Conservation (phyloP, 2,888 invertebrate species). For the Scaptomyza caliginosa region DNA sequence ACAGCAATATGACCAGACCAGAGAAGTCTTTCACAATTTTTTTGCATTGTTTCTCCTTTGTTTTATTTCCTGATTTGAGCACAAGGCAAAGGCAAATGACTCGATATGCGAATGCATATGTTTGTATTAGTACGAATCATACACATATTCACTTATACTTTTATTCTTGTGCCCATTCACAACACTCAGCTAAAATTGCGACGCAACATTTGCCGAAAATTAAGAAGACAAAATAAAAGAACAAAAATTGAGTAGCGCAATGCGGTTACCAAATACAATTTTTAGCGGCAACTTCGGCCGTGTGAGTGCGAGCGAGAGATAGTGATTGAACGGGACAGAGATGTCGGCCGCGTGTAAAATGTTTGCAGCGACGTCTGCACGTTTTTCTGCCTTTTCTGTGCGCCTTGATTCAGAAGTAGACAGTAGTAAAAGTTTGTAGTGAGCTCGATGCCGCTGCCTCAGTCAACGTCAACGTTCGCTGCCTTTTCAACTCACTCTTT, state of each 20-base stretch:
- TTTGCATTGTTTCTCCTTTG: constrained; percentile 36
- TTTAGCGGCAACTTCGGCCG: constrained; percentile 13
- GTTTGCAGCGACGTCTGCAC: constrained; percentile 58
- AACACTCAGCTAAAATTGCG: constrained; percentile 46
- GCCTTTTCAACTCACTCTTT: constrained; percentile 63
- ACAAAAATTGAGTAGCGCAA: constrained; percentile 23
- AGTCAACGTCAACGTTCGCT: constrained; percentile 34
- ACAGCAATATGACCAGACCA: constrained; percentile 45
- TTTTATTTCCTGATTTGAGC: constrained; percentile 46
- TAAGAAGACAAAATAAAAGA: constrained; percentile 26
- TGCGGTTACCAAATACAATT: constrained; percentile 29
- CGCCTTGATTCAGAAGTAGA: constrained; percentile 59
- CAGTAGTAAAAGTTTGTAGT: constrained; percentile 51
- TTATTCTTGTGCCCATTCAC: constrained; percentile 39
- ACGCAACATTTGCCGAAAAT: constrained; percentile 37
- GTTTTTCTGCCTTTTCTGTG: constrained; percentile 56
- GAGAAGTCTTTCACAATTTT: constrained; percentile 41
- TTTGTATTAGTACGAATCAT: constrained; percentile 21
- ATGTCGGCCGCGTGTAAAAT: constrained; percentile 53
- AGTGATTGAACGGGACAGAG: not conserved
- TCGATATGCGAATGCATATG: not conserved
- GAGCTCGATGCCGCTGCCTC: constrained; percentile 12
- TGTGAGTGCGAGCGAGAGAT: constrained; percentile 32
- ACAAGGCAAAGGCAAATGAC: constrained; percentile 16
- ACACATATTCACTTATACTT: constrained; percentile 11